These are phyloP conservation scores for Diaperis boleti DNA, from an alignment of 2,888 invertebrate species.

Conservation along the genomic window DNA sequence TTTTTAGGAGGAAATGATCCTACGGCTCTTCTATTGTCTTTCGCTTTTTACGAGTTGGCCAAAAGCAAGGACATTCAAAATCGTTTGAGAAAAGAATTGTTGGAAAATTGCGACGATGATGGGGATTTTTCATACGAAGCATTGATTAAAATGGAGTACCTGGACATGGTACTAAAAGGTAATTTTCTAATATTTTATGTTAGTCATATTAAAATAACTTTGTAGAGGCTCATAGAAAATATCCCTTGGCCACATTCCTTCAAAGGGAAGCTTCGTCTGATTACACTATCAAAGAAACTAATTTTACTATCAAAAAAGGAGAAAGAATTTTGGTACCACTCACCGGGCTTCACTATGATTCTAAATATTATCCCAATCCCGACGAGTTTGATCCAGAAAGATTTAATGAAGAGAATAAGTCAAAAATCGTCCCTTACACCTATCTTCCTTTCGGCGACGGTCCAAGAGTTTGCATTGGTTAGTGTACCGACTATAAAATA, in stretches of 20 bases:
- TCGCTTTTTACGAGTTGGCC: constrained; percentile 33
- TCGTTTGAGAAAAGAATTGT: constrained; percentile 20
- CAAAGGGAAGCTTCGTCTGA: too few relatives aligned
- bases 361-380: constrained; percentile 64
- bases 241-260: constrained; percentile 63
- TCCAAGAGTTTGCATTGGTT: constrained; percentile 63
- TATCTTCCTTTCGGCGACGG: constrained; percentile 56
- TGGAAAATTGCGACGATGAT: constrained; percentile 19
- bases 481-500: neutral
- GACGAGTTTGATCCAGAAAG: constrained; percentile 66
- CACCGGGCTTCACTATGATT: constrained; percentile 61
- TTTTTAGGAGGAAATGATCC: constrained; percentile 41
- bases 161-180: constrained; percentile 38
- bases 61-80: constrained; percentile 19
- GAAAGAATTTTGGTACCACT: constrained; percentile 62
- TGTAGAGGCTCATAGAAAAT: constrained; percentile 65
- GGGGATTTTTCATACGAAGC: constrained; percentile 24
- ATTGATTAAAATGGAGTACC: constrained; percentile 32
- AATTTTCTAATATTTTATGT: neutral
- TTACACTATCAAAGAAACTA: constrained; percentile 62
- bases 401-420: constrained; percentile 61
- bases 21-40: constrained; percentile 12
- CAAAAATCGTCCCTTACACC: constrained; percentile 38
- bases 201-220: too few relatives aligned
- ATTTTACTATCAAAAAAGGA: constrained; percentile 63